These are phyloP conservation scores for Heteropelma amictum DNA, from an alignment of 2,888 invertebrate species.

Conservation along the genomic window DNA sequence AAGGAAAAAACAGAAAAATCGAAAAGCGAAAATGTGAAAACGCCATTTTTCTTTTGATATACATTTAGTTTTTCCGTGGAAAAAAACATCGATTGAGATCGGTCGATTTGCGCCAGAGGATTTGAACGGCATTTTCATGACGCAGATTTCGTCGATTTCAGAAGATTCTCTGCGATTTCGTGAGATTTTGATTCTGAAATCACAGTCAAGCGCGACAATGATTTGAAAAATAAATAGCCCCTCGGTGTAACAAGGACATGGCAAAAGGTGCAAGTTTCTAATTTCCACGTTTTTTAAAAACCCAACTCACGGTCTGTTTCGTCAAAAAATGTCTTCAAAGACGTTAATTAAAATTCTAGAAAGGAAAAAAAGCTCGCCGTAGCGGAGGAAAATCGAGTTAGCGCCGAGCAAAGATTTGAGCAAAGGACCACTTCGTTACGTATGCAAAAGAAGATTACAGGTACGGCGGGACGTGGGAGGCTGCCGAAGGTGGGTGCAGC, in stretches of 20 bases:
- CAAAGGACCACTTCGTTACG: conserved; percentile 37
- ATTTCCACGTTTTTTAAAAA: neutral
- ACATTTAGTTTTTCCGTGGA: too few species aligned
- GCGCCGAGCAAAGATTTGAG: conserved; percentile 31
- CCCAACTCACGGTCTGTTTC: neutral
- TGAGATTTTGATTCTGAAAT: neutral
- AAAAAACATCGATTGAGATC: too few species aligned
- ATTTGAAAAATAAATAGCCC: neutral
- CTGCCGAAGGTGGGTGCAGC: neutral
- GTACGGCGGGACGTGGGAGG: neutral
- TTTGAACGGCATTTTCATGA: too few species aligned
- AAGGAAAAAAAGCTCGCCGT: neutral
- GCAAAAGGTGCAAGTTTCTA: neutral
- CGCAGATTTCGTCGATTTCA: too few species aligned
- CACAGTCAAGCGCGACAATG: neutral
- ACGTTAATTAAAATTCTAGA: conserved; percentile 7
- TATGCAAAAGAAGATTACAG: conserved; percentile 34
- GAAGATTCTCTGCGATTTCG: too few species aligned
- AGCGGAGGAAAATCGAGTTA: neutral
- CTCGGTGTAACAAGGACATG: too few species aligned
- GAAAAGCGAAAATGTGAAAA: too few species aligned
- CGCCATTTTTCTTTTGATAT: too few species aligned
- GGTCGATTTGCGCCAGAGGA: too few species aligned
- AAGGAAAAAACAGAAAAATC: too few species aligned
- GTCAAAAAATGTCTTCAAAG: neutral